phyloP scores from a whole-genome alignment of 2,797 vertebrate species.

The Spinibarbus caldwelli region DNA sequence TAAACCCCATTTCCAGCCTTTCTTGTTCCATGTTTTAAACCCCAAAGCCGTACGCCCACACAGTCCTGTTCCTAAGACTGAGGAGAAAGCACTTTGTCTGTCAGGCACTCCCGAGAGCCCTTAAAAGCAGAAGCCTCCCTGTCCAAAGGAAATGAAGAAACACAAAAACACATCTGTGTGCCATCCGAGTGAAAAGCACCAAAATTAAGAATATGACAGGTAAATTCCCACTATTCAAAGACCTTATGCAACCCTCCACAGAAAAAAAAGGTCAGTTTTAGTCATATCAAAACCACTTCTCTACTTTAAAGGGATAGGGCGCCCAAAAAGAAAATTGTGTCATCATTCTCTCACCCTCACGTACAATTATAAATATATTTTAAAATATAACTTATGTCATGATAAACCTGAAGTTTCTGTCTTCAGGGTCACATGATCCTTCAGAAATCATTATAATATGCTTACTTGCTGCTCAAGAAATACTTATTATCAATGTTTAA shows the following conservation, averaged over 20 bases:
- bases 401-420: too few species aligned
- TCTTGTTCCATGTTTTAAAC: slow-evolving; percentile 28
- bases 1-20: slow-evolving; percentile 25
- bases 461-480: too few species aligned
- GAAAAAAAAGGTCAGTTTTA: slow-evolving; percentile 4
- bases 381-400: too few species aligned
- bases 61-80: slow-evolving; percentile 14
- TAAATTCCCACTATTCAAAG: background rate
- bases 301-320: background rate
- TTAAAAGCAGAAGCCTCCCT: slow-evolving; percentile 19
- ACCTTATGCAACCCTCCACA: background rate
- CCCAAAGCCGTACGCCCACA: slow-evolving; percentile 33
- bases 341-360: background rate
- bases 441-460: too few species aligned
- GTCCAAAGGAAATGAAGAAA: slow-evolving; percentile 3
- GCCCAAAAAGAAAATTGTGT: background rate
- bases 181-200: slow-evolving; percentile 21
- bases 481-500: too few species aligned
- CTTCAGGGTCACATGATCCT: too few species aligned
- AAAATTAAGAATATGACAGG: background rate
- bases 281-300: slow-evolving; percentile 20
- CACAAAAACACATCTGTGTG: background rate
- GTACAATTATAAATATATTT: too few species aligned
- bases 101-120: slow-evolving; percentile 23
- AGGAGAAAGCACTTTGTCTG: slow-evolving; percentile 31